Conservation (phyloP, 2,113 vertebrate species). For the Pterophyllum scalare region DNA sequence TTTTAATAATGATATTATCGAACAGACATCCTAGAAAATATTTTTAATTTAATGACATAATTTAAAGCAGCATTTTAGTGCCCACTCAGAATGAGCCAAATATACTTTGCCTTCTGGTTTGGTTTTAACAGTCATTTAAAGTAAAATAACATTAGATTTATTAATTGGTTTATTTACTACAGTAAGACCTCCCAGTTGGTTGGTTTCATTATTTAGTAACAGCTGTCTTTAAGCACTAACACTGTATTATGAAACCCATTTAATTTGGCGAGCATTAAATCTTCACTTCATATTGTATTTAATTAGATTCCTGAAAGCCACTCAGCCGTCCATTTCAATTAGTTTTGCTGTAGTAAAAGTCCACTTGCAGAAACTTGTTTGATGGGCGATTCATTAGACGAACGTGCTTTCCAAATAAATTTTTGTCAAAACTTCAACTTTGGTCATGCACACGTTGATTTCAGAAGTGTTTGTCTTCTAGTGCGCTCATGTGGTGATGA, state of each 20-base stretch:
- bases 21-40: neutral
- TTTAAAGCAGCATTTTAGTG: neutral
- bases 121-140: neutral
- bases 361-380: conserved; percentile 8
- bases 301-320: conserved; percentile 6
- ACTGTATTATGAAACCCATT: conserved; percentile 4
- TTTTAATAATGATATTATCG: too few relatives aligned
- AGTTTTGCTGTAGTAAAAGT: conserved; percentile 5
- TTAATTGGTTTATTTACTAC: neutral
- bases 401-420: neutral
- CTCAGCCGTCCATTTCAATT: neutral
- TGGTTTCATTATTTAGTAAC: conserved; percentile 1
- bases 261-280: neutral
- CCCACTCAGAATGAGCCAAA: neutral
- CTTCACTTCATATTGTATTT: neutral
- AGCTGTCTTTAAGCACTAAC: conserved; percentile 7
- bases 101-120: neutral
- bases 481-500: neutral
- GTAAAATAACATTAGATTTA: neutral
- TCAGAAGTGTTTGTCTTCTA: conserved; percentile 2
- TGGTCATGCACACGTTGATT: neutral
- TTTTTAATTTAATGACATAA: neutral
- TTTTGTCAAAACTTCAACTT: conserved; percentile 6
- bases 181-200: neutral
- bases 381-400: neutral